These are phyloP conservation scores for Alexandromys fortis DNA, from an alignment of 2,113 vertebrate species.

Conservation along the genomic window DNA sequence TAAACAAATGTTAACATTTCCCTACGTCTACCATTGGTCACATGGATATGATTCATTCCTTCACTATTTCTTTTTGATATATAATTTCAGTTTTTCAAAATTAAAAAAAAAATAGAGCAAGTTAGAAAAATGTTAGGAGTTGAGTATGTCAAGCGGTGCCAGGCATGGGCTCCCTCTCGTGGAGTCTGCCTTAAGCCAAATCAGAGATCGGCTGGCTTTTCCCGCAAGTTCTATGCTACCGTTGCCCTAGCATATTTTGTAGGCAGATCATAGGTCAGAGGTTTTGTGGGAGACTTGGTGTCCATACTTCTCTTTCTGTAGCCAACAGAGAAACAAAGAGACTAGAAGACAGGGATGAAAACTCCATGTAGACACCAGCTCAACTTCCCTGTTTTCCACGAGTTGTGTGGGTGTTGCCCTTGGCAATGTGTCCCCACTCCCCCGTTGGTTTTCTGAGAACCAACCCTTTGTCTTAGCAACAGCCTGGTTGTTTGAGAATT, in stretches of 20 bases:
- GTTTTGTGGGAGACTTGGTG: not conserved
- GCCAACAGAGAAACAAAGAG: not conserved
- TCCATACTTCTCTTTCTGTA: not conserved
- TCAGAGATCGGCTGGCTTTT: not conserved
- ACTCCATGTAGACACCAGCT: not conserved
- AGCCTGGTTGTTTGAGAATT: not conserved
- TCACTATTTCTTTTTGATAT: constrained; percentile 8
- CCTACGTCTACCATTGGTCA: not conserved
- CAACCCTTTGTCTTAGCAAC: not conserved
- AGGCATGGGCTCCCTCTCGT: not conserved
- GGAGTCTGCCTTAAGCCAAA: not conserved
- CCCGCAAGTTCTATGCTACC: not conserved
- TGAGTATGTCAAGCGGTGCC: not conserved
- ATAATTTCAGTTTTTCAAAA: constrained; percentile 29
- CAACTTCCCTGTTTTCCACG: not conserved
- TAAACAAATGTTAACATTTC: not conserved
- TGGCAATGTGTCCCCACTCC: not conserved
- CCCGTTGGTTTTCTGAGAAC: not conserved
- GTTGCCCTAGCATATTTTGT: not conserved
- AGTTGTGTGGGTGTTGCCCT: not conserved
- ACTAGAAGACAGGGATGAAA: not conserved
- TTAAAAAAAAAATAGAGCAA: not conserved
- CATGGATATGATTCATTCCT: not conserved
- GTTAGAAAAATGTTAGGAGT: not conserved
- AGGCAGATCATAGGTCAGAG: not conserved